Evolutionary conservation across 1,140 invertebrate species (phyloP).

Genomic region (Cyphomyrmex costatus): DNA sequence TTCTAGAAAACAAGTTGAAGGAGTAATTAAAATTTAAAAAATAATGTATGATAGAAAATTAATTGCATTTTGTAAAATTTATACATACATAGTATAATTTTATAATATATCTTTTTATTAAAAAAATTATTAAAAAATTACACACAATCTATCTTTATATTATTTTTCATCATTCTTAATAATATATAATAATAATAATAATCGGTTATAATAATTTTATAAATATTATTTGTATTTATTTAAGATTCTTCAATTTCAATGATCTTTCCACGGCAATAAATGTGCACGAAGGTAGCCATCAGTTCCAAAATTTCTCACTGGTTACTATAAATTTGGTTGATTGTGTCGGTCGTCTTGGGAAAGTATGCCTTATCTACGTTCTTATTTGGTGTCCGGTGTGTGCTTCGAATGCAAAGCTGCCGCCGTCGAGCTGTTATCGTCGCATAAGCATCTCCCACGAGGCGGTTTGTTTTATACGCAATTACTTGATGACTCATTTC

Average conservation of each 20-base stretch:
- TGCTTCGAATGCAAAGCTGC: conserved; percentile 79
- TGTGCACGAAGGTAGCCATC: conserved; percentile 1
- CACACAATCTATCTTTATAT: not conserved
- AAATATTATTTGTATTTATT: not conserved
- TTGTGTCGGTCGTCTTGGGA: conserved; percentile 75
- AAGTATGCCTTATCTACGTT: conserved; percentile 82
- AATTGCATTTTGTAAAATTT: not conserved
- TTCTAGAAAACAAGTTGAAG: conserved; percentile 33
- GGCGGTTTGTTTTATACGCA: conserved; percentile 80
- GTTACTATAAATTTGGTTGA: conserved; percentile 75
- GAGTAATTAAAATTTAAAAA: not conserved
- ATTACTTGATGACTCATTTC: conserved; percentile 86
- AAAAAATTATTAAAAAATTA: not conserved
- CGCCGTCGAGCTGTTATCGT: conserved; percentile 73
- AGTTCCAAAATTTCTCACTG: conserved; percentile 66
- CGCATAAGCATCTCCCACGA: conserved; percentile 73
- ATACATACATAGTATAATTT: not conserved
- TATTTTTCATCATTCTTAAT: not conserved
- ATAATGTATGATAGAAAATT: not conserved
- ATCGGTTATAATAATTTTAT: no score
- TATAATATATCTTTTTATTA: not conserved
- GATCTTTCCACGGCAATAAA: not conserved
- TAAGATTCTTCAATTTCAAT: not conserved
- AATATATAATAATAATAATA: not conserved
- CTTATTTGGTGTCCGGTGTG: conserved; percentile 76